Evolutionary conservation across 2,113 vertebrate species (phyloP), one percentile per base, ranked within the genome.

Genomic region (Zosterops borbonicus): DNA sequence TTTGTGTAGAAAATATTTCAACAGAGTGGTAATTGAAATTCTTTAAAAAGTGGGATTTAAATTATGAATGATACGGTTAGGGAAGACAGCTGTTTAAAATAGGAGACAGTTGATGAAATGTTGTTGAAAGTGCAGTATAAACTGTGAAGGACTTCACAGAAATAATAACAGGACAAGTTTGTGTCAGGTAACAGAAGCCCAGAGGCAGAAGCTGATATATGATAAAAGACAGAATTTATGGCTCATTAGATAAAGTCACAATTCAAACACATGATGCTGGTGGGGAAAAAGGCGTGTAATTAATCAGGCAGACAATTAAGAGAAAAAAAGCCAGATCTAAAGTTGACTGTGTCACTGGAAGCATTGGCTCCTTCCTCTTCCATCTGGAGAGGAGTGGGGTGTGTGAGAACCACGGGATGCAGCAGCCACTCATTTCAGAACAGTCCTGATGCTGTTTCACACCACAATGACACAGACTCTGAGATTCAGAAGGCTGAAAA

Each of bases 191-290:
- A 94, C 47, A 74, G 83, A 58, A 89, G 55, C 85, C 94, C 67
- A 75, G 70, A 95, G 79, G 83, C 37, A 8, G 73, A 69, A 95
- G 37, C 18, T 93, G 90, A 90, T 95, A 24, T 80, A 89, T 94
- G 91, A 64, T 47, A 73, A 83, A 90, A 93, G 92, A 87, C 84
- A 92, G 79, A 35, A 79, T 95, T 95, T 94, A 92, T 83, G 91
- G 92, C 89, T 96, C 87, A 93, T 97, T 97, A 95, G 56, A 75
- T 67, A 70, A 94, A 93, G 67, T 91, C 77, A 80, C 50, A 91
- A 52, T 87, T 47, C 65, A 82, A 56, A 88, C 47, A 65, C 60
- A 76, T 12, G 65, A 55, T 1, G 27, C 62, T 88, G 83, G 68
- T 68, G 68, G 68, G n/a, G 47, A 8, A 37, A 64, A 88, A 87